Evolutionary conservation across 1,140 invertebrate species (phyloP), one percentile per base, ranked within the genome.

Genomic region (Daktulosphaira vitifoliae): DNA sequence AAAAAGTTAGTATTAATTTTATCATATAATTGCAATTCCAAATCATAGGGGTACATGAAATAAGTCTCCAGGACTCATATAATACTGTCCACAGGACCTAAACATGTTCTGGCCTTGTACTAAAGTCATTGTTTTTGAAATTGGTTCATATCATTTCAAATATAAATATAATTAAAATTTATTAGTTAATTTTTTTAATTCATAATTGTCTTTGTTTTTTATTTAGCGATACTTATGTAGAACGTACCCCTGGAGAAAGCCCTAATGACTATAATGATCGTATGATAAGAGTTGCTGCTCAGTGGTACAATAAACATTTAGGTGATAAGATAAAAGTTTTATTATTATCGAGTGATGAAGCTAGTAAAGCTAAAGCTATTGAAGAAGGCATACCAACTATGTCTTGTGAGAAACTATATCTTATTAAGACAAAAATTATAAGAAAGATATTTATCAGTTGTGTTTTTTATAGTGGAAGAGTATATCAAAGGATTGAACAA

Each of bases 231-330:
- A 96, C 92, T 13, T 95, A 89, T 74, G 77, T 93, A 4, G 86
- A 92, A 73, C 78, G 92, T 68, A 76, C 85, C 54, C 82, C 84
- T 29, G 85, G 85, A 26, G 94, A 97, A 77, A 83, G 83, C 33
- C 76, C 81, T 46, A 96, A 97, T 78, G 92, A 96, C 73, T 82
- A 92, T 71, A 97, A 96, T 82, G 92, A 96, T 73, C 78, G 92
- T 73, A 90, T 91, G 16, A 94, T 97, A 69, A 78, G 92, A 51
- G 74, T 80, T 68, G 86, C 89, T 33, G 81, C 83, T 33, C 76
- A 79, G 26, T 98, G 92, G 92, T 96, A 96, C 74, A 67, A 69
- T 18, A 65, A 66, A 64, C 86, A 87, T 72, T 73, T 88, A 38
- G 72, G 73, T 9, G 53, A 52, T 15, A 74, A 78, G 23, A 80